phyloP scores from a whole-genome alignment of 2,888 invertebrate genomes.

The Luffia ferchaultella region DNA sequence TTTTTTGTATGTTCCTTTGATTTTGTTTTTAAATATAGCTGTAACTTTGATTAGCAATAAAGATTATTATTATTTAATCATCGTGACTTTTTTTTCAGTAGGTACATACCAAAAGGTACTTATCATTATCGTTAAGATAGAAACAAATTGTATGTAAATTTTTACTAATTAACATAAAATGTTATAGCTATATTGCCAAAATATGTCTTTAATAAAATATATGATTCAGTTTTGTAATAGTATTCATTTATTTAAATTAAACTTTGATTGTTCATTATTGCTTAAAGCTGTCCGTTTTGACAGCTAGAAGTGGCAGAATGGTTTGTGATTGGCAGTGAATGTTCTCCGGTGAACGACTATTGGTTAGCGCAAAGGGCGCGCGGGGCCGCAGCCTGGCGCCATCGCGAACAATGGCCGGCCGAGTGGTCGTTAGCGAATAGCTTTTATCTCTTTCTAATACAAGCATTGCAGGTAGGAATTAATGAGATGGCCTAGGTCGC shows the following conservation, averaged over 20 bases:
- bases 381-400: slow-evolving; percentile 55
- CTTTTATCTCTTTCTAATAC: slow-evolving; percentile 67
- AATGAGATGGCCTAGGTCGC: slow-evolving; percentile 44
- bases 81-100: no score
- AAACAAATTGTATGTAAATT: no score
- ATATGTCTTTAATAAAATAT: no score
- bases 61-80: no score
- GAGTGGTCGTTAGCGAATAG: slow-evolving; percentile 63
- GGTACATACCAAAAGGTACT: no score
- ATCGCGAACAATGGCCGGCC: slow-evolving; percentile 63
- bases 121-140: no score
- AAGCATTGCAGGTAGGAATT: slow-evolving; percentile 63
- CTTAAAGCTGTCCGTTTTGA: slow-evolving; percentile 56
- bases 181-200: no score
- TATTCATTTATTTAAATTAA: slow-evolving; percentile 11
- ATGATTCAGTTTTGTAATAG: no score
- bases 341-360: slow-evolving; percentile 64
- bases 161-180: no score
- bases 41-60: no score
- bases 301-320: slow-evolving; percentile 64
- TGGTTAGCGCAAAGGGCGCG: slow-evolving; percentile 54
- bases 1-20: no score
- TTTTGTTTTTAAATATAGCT: no score
- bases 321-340: slow-evolving; percentile 67
- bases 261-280: slow-evolving; percentile 36